These are phyloP conservation scores for Aspidapion aeneum DNA, from an alignment of 2,888 invertebrate species.

Conservation along the genomic window DNA sequence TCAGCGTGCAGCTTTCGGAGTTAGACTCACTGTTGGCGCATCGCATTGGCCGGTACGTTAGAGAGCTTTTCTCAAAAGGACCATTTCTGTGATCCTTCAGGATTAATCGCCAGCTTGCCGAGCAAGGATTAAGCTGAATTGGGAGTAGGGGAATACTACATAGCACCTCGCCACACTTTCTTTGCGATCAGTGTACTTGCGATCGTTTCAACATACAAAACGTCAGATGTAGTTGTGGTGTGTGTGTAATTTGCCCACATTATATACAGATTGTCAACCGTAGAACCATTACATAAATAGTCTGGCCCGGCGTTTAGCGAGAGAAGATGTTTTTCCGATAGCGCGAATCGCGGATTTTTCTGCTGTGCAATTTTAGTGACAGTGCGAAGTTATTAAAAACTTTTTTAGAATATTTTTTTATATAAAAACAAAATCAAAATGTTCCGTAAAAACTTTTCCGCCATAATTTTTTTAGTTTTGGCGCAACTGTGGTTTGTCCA, in stretches of 20 bases:
- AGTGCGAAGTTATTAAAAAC: neutral
- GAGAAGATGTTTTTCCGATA: neutral
- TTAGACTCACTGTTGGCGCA: neutral
- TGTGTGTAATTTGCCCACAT: neutral
- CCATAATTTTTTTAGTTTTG: neutral
- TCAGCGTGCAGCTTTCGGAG: conserved; percentile 7
- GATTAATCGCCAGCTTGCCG: conserved; percentile 37
- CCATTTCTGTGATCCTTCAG: conserved; percentile 39
- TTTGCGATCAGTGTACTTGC: conserved; percentile 25
- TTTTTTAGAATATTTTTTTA: neutral
- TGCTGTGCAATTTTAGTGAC: too few species aligned
- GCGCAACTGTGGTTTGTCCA: too few species aligned
- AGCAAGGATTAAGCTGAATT: conserved; percentile 14
- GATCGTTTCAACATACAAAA: conserved; percentile 22
- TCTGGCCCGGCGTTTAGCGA: conserved; percentile 22
- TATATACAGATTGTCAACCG: conserved; percentile 19
- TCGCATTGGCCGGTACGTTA: conserved; percentile 8
- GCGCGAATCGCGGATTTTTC: neutral
- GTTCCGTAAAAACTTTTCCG: neutral
- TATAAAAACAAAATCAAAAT: neutral
- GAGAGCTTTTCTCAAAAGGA: conserved; percentile 11
- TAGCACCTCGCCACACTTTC: conserved; percentile 29
- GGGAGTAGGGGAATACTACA: conserved; percentile 41
- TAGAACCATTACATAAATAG: conserved; percentile 24
- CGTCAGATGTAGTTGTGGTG: conserved; percentile 13